phyloP scores from a whole-genome alignment of 2,888 invertebrate species.

The Chouioia cunea region DNA sequence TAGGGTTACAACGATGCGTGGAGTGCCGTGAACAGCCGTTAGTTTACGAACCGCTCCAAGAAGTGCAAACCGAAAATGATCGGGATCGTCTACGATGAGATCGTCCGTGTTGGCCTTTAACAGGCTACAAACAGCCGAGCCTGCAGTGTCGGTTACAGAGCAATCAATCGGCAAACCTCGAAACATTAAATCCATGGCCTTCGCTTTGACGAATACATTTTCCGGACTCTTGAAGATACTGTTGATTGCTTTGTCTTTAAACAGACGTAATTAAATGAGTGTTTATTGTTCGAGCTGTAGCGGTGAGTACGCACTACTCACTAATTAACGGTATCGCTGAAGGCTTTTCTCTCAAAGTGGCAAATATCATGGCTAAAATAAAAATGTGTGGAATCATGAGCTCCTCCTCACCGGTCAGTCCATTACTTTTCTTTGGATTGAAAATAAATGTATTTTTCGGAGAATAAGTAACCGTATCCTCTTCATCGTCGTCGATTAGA shows the following conservation, averaged over 20 bases:
- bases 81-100: constrained; percentile 71
- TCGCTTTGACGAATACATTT: constrained; percentile 75
- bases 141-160: constrained; percentile 80
- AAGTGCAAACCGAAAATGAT: constrained; percentile 79
- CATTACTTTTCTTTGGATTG: constrained; percentile 74
- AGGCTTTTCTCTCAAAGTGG: constrained; percentile 72
- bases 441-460: constrained; percentile 79
- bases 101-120: constrained; percentile 73
- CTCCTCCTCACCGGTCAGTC: constrained; percentile 81
- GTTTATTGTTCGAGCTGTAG: too few species aligned
- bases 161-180: constrained; percentile 82
- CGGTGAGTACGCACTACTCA: constrained; percentile 48
- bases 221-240: constrained; percentile 78
- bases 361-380: constrained; percentile 74
- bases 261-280: not conserved
- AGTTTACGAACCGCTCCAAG: constrained; percentile 74
- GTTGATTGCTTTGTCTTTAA: constrained; percentile 75
- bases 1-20: too few species aligned
- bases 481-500: constrained; percentile 77
- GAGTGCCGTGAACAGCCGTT: too few species aligned
- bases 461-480: constrained; percentile 81
- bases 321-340: constrained; percentile 77
- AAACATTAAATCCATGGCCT: constrained; percentile 80
- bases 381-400: constrained; percentile 80
- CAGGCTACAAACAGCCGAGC: constrained; percentile 79